Evolutionary conservation across 2,113 vertebrate species (phyloP), one percentile per base, ranked within the genome.

Genomic region (Pseudorhombus dupliciocellatus): DNA sequence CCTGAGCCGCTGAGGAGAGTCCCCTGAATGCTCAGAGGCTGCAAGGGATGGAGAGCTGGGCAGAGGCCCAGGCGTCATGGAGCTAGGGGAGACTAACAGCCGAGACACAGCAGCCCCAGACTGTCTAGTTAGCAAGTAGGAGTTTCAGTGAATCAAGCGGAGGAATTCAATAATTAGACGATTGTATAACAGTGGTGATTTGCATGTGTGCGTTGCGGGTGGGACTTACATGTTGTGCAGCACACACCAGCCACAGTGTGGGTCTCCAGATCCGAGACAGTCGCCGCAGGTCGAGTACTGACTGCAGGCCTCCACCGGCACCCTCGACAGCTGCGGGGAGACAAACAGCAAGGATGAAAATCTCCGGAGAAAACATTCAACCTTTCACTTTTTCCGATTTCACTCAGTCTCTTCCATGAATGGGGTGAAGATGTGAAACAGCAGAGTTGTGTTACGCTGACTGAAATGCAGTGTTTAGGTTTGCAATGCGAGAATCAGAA

Each of bases 161-260:
- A 9, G 30, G 73, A 64, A 76, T 16, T 2, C 1, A 15, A 2
- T 20, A 24, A 66, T 59, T 59, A 8, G 15, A 12, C 72, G 10
- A 14, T 4, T 7, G 50, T 58, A 8, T 46, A 18, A 67, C n/a
- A 55, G 22, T 42, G 42, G 37, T 30, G 37, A 42, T 67, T 10
- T 59, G 9, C 42, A 20, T 44, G 7, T 34, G 5, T 20, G 34
- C 37, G 60, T 65, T n/a, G n/a, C 14, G 2, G 26, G 52, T 21
- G 6, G 56, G 66, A 94, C 97, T 98, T 90, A 99, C 97, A 37
- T 95, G 91, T 96, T 98, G 85, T 99, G 97, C 20, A 99, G 96
- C 69, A 99, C 97, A 89, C 97, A 99, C 97, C 97, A 99, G 62
- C 97, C 97, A 10, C 97, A 99, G 89, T 99, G 97, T 10, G 97